Base-by-base conservation (phyloP, 1,140 invertebrate species). In the Anoplolepis gracilipes region DNA sequence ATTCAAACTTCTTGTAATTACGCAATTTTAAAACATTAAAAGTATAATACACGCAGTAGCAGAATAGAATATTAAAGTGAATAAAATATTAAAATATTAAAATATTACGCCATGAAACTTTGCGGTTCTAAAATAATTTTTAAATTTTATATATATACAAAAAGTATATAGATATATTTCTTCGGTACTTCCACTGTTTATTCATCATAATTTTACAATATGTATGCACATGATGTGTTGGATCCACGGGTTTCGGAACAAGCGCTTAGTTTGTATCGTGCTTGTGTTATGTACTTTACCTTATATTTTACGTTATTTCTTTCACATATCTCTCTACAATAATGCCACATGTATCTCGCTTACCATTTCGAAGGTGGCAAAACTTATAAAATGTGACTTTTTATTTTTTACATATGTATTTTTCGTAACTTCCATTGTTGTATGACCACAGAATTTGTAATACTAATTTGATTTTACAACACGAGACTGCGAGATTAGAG, bases 191-290 rank as follows among this genome's bases (percentile, higher is more conserved):
- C 87, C 92, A 94, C 89, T 93, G 90, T 94, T 95, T 94, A 94
- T 94, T 95, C 92, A 92, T 92, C 91, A 94, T 93, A 92, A 93
- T 92, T 94, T 93, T 94, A 94, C 93, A 94, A 87, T 92, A 92
- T 92, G 89, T 91, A 89, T 90, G 90, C 90, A 91, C 91, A 91
- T 90, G 92, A 90, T 92, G 90, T 92, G 88, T 92, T 87, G 84
- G 78, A 90, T 92, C 87, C 91, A 91, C 86, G 87, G 88, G 87
- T 87, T 87, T 73, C 55, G 86, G 72, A 73, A 90, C 88, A 92
- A 91, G 87, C 90, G 82, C 72, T 92, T 85, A 72, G 78, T 88
- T 92, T 85, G 82, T 89, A 82, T 88, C 84, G 85, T 89, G 73
- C 86, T 89, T 91, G 85, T 90, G 77, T 89, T 89, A 87, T 75